Evolutionary conservation across 2,113 vertebrate species (phyloP).

Genomic region (Chlamydotis undulata): DNA sequence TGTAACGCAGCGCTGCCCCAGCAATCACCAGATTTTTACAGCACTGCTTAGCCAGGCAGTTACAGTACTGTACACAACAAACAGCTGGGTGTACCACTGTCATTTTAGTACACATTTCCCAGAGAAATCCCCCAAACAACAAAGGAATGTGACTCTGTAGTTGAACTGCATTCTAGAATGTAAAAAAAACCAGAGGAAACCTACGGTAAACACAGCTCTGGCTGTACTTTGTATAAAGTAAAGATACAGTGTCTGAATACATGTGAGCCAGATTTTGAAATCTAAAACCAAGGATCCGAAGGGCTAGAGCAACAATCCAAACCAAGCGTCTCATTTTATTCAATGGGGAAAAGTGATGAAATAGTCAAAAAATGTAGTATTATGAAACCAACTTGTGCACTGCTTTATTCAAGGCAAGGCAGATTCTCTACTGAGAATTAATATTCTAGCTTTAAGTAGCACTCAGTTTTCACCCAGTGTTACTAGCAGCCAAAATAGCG

Average conservation of each 20-base stretch:
- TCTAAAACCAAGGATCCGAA: neutral
- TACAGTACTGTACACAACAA: neutral
- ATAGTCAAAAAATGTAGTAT: neutral
- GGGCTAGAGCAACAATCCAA: neutral
- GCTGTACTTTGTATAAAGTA: neutral
- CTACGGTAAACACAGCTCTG: neutral
- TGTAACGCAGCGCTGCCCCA: neutral
- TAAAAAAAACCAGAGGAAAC: neutral
- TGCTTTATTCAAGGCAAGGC: neutral
- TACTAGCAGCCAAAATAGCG: neutral
- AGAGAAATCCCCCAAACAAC: neutral
- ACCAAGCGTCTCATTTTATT: neutral
- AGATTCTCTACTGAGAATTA: neutral
- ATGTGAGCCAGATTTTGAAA: neutral
- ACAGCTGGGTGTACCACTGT: neutral
- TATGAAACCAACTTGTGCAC: neutral
- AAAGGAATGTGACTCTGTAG: neutral
- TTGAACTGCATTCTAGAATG: neutral
- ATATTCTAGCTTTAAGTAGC: neutral
- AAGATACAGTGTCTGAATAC: neutral
- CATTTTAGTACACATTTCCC: neutral
- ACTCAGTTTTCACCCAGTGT: neutral
- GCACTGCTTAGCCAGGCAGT: neutral
- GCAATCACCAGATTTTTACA: neutral
- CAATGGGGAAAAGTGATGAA: neutral